Conservation (phyloP, 2,113 vertebrate species). For the Anguilla japonica region DNA sequence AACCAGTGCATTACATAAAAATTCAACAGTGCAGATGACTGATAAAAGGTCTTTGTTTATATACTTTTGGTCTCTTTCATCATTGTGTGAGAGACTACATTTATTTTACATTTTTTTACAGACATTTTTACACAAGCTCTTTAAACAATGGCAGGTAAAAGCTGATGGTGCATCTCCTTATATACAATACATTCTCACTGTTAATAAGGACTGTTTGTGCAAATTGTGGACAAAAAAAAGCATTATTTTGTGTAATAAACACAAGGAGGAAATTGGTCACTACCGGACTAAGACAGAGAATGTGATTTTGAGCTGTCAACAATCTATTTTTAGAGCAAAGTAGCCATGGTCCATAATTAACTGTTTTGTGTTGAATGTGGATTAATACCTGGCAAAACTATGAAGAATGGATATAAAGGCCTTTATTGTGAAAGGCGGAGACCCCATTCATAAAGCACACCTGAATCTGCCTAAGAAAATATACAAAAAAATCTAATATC, state of each 20-base stretch:
- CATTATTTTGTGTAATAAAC: not conserved
- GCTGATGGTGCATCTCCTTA: constrained; percentile 33
- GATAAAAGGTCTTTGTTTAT: constrained; percentile 16
- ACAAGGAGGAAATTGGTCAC: not conserved
- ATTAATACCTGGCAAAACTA: too few species aligned
- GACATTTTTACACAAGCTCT: constrained; percentile 56
- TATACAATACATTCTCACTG: constrained; percentile 39
- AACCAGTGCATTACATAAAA: constrained; percentile 73
- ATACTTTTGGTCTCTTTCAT: constrained; percentile 36
- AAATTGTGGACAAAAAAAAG: constrained; percentile 21
- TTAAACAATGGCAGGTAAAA: constrained; percentile 47
- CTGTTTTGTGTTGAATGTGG: not conserved
- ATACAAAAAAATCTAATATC: not conserved
- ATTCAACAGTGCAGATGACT: constrained; percentile 69
- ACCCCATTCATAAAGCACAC: not conserved
- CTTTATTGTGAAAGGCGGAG: not conserved
- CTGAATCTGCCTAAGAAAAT: not conserved
- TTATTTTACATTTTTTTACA: constrained; percentile 49
- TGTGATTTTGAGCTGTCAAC: not conserved
- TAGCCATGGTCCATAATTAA: not conserved
- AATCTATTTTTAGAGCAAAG: not conserved
- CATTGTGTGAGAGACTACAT: not conserved
- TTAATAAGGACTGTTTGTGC: constrained; percentile 43
- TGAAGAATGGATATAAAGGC: too few species aligned
- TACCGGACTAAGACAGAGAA: not conserved